Percentiles rank a stretch among this genome's conserved stretches.
phyloP scores from a whole-genome alignment of 2,797 vertebrate genomes.

The Muscicapa comitata region DNA sequence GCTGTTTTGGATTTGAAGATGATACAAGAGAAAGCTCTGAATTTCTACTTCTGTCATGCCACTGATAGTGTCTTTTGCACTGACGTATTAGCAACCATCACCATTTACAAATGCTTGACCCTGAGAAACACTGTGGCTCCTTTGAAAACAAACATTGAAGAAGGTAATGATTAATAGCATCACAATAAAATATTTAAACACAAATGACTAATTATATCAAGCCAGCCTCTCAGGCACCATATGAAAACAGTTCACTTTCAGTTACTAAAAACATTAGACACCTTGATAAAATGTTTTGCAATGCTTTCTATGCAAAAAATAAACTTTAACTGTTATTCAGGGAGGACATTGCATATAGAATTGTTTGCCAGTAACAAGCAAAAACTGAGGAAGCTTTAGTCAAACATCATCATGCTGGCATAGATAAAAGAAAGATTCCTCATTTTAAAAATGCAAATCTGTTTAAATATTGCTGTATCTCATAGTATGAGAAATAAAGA shows the following conservation, averaged over 20 bases:
- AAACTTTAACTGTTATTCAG: not conserved
- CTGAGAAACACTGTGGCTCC: not conserved
- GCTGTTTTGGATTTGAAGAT: not conserved
- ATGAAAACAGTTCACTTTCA: conserved; percentile 10
- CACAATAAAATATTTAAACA: conserved; percentile 40
- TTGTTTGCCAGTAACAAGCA: not conserved
- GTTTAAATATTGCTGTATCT: not conserved
- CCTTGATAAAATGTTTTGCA: not conserved
- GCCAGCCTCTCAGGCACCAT: not conserved
- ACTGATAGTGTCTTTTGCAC: not conserved
- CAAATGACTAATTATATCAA: not conserved
- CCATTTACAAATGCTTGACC: not conserved
- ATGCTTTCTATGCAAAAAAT: not conserved
- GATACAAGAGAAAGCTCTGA: not conserved
- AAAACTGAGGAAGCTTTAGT: not conserved
- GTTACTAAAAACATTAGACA: not conserved
- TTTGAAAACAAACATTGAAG: not conserved
- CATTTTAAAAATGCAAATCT: not conserved
- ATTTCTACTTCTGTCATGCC: not conserved
- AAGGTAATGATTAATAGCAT: not conserved
- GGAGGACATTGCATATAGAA: not conserved
- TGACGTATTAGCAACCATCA: not conserved
- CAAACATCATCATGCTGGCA: not conserved
- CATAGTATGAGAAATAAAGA: not conserved
- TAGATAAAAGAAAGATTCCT: not conserved